Evolutionary conservation across 1,140 invertebrate species (phyloP), one percentile per base, ranked within the genome.

Genomic region (Rhyacophila brunnea): DNA sequence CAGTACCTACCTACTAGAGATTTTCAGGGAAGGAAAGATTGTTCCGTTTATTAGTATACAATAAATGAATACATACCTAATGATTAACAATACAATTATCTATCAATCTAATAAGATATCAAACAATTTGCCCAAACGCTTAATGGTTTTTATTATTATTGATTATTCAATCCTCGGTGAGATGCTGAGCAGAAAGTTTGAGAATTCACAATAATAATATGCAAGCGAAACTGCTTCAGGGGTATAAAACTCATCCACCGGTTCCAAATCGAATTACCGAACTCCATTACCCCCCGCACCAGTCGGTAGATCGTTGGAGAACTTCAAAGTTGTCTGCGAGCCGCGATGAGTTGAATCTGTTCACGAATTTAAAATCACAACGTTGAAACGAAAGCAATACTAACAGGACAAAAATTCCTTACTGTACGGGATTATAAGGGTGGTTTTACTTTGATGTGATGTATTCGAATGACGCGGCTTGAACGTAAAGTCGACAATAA

Each of bases 201-300:
- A 28, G 23, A 28, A 28, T 28, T 9, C 23, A 28, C 9, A 5
- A 9, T 28, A 28, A 28, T 28, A 28, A 28, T 28, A 28, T 9
- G 23, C 23, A 28, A 28, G 23, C 23, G 18, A 15, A 42, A 42
- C 28, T 42, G 50, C 50, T 32, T 53, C 40, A 58, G 60, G 60
- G 60, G 19, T 47, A 42, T 15, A 58, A 62, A 58, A 63, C 55
- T 58, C 55, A 63, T 63, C 51, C 60, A 63, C 60, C 60, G 60
- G 60, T 58, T 47, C 55, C 14, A 58, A 58, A 63, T 63, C 20
- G 19, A 11, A 63, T 63, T 58, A 63, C 32, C 23, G 60, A 58
- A 63, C 55, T 47, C 60, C 49, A 62, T 62, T 62, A 62, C 49
- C 42, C 51, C 38, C 13, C 36, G 44, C 11, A 61, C 19, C 50